Evolutionary conservation across 2,888 invertebrate species (phyloP).

Genomic region (Norana najaformis): DNA sequence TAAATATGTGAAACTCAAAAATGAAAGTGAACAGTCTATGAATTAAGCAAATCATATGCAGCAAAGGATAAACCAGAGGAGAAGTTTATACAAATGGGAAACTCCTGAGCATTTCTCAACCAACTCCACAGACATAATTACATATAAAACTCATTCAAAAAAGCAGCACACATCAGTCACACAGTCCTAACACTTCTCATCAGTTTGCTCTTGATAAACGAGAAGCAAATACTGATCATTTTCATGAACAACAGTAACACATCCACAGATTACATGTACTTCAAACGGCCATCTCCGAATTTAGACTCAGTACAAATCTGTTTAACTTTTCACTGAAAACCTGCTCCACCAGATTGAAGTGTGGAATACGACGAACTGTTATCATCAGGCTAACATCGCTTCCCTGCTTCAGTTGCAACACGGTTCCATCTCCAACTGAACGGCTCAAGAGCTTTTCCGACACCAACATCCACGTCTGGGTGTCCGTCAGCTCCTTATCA

Average conservation of each 20-base stretch:
- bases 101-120: not conserved
- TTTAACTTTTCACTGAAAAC: conserved; percentile 94
- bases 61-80: not conserved
- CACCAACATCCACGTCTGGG: conserved; percentile 94
- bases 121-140: not conserved
- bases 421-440: conserved; percentile 78
- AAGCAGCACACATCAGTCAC: not conserved
- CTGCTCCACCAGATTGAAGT: conserved; percentile 92
- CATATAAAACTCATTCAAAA: not conserved
- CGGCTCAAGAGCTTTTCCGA: conserved; percentile 88
- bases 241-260: not conserved
- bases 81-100: not conserved
- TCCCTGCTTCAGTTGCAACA: conserved; percentile 79
- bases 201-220: not conserved
- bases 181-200: not conserved
- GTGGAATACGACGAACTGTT: conserved; percentile 81
- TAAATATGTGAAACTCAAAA: not conserved
- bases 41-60: too few relatives aligned
- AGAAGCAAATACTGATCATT: not conserved
- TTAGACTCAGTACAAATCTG: conserved; percentile 88
- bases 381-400: conserved; percentile 85
- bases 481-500: conserved; percentile 55
- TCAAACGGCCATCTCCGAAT: conserved; percentile 93
- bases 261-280: not conserved
- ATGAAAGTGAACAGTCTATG: not conserved